phyloP scores from a whole-genome alignment of 2,888 invertebrate genomes.

The Cheilosia vulpina region DNA sequence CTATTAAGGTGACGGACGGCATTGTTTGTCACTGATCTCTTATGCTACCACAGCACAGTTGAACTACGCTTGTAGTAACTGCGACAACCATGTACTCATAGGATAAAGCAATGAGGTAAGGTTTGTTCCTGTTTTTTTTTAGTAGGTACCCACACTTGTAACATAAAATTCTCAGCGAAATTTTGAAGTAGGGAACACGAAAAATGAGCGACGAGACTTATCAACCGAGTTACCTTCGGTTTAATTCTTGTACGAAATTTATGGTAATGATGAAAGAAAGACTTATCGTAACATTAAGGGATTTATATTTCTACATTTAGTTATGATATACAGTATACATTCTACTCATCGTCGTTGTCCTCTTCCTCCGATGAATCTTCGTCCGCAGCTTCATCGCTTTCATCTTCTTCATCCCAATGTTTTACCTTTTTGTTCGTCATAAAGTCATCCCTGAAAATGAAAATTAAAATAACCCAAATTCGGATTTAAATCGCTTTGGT shows the following conservation, averaged over 20 bases:
- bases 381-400: constrained; percentile 76
- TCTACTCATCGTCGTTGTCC: constrained; percentile 64
- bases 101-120: too few species aligned
- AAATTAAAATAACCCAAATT: neutral
- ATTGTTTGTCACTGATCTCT: too few species aligned
- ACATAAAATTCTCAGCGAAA: too few species aligned
- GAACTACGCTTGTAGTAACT: too few species aligned
- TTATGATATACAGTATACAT: neutral
- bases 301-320: constrained; percentile 21
- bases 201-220: too few species aligned
- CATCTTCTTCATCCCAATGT: constrained; percentile 93
- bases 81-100: too few species aligned
- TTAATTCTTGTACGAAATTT: neutral
- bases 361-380: constrained; percentile 38
- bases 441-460: constrained; percentile 89
- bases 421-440: constrained; percentile 95
- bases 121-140: too few species aligned
- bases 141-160: too few species aligned
- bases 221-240: too few species aligned
- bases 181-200: too few species aligned
- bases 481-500: neutral
- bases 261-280: neutral
- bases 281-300: neutral
- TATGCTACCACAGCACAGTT: too few species aligned
- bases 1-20: too few species aligned